These are phyloP conservation scores for Coremacera marginata DNA, from an alignment of 2,888 invertebrate species.

Conservation along the genomic window DNA sequence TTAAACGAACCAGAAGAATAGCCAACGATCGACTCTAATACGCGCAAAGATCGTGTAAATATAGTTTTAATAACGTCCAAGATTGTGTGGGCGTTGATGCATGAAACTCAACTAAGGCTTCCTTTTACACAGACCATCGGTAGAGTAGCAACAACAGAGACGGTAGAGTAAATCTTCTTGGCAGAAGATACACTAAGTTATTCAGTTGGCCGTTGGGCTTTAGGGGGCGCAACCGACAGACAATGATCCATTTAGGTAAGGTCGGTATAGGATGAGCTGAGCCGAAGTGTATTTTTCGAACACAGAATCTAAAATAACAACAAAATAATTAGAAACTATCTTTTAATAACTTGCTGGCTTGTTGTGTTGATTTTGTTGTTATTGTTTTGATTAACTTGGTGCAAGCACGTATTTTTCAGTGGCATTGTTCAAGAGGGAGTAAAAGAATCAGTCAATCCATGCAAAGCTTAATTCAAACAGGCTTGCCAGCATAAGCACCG, in stretches of 20 bases:
- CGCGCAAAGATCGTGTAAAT: conserved; percentile 30
- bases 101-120: neutral
- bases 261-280: neutral
- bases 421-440: neutral
- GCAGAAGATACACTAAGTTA: conserved; percentile 3
- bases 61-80: conserved; percentile 35
- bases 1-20: neutral
- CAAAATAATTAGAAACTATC: conserved; percentile 25
- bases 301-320: conserved; percentile 13
- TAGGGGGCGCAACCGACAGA: conserved; percentile 34
- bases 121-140: neutral
- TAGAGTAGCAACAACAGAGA: neutral
- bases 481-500: neutral
- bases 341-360: conserved; percentile 20
- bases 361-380: conserved; percentile 8
- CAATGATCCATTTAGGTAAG: conserved; percentile 31
- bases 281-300: neutral
- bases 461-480: neutral
- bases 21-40: neutral
- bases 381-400: conserved; percentile 4
- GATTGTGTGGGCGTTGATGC: conserved; percentile 38
- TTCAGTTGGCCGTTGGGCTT: conserved; percentile 33
- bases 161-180: neutral
- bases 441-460: neutral
- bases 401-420: neutral